Evolutionary conservation across 2,113 vertebrate genomes (phyloP).

Genomic region (Gymnogyps californianus): DNA sequence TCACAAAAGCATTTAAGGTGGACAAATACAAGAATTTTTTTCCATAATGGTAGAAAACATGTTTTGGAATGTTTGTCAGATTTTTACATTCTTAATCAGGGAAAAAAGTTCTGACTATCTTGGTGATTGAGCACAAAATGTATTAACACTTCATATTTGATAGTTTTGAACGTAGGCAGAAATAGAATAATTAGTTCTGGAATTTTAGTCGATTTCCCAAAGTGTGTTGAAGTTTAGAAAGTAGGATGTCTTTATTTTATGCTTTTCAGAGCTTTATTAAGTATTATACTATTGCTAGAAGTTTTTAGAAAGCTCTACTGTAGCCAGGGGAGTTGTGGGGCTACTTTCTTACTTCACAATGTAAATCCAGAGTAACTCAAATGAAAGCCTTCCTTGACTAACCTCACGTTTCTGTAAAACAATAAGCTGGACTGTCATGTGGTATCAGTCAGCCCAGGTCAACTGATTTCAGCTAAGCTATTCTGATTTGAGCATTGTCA

Average conservation of each 20-base stretch:
- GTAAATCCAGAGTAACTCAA: not conserved
- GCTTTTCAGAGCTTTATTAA: not conserved
- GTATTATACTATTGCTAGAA: not conserved
- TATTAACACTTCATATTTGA: not conserved
- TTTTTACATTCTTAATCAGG: not conserved
- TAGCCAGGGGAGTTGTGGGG: not conserved
- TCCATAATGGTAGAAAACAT: not conserved
- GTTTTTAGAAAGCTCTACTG: not conserved
- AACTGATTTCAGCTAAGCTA: not conserved
- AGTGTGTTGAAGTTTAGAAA: not conserved
- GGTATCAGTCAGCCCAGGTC: not conserved
- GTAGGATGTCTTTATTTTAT: not conserved
- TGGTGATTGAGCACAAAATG: not conserved
- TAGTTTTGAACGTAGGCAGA: not conserved
- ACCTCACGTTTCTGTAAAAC: not conserved
- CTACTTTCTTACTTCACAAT: not conserved
- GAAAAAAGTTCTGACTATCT: not conserved
- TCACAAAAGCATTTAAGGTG: not conserved
- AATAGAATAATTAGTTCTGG: not conserved
- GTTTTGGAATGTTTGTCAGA: not conserved
- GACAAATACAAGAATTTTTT: not conserved
- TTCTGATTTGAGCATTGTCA: not conserved
- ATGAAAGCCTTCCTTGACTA: not conserved
- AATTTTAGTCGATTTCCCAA: not conserved
- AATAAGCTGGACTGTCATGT: not conserved